Evolutionary conservation across 2,113 vertebrate species (phyloP), one percentile per base, ranked within the genome.

Genomic region (Syngnathoides biaculeatus): DNA sequence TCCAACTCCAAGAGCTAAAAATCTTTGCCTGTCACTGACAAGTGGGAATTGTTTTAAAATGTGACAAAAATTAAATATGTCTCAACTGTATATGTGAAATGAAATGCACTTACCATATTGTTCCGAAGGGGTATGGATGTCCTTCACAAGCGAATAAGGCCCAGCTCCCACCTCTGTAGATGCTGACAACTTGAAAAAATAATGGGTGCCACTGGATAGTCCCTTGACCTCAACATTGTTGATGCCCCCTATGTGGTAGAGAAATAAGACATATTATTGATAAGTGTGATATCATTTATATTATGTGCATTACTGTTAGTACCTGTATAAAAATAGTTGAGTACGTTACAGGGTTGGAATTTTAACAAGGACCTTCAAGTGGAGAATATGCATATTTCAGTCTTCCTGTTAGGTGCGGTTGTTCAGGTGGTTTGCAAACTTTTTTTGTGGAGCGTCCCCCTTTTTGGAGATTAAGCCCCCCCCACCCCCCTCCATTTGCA

Each of bases 101-200:
- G 38, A 30, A 60, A 24, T 26, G 17, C 13, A 79, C 83, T 56
- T 74, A 92, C 91, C 90, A 45, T 89, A 90, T 79, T 88, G 91
- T 58, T 93, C 91, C 47, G 90, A 84, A 0, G 94, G 92, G 2
- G 93, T 96, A 72, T 94, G 93, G 68, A 98, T 93, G 12, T 95
- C 97, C 84, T 94, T 95, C 40, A 95, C 80, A 0, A 86, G 87
- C 0, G 97, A 95, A 77, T 94, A 98, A 2, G 97, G 97, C 30
- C 97, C 97, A 0, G 91, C 90, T 10, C 97, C 96, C 80, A 95
- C 91, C 3, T 95, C 91, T 0, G 95, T 99, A 71, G 93, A 95
- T 0, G 96, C 95, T 48, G 93, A 94, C 89, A 98, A 91, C 89
- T 97, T 99, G 89, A 99, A 97, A 89, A 95, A 98, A 81, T 98